These are phyloP conservation scores for Eremobia ochroleuca DNA, from an alignment of 2,888 invertebrate species.

Conservation along the genomic window DNA sequence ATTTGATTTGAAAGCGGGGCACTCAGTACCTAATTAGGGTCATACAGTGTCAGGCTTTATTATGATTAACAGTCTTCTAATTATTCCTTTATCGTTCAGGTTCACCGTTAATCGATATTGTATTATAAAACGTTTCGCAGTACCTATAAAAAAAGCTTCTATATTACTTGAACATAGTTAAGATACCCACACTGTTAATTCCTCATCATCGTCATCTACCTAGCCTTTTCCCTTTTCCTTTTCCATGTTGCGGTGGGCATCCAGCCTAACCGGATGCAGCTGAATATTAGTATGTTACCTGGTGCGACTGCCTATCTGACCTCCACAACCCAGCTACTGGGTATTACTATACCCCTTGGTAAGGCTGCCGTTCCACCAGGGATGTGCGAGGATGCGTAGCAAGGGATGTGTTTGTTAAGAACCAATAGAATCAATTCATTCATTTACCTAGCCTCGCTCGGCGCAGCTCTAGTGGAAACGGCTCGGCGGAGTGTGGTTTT, in stretches of 20 bases:
- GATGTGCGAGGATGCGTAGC: too few species aligned
- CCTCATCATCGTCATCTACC: not conserved
- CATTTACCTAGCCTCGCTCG: too few species aligned
- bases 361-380: too few species aligned
- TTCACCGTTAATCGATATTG: not conserved
- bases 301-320: not conserved
- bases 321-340: not conserved
- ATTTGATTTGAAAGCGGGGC: constrained; percentile 19
- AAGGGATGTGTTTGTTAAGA: too few species aligned
- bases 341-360: not conserved
- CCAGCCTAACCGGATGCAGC: not conserved
- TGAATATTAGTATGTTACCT: not conserved
- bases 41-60: constrained; percentile 2
- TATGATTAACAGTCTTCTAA: not conserved
- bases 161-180: not conserved
- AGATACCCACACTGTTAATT: not conserved
- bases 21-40: constrained; percentile 30
- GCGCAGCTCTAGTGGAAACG: too few species aligned
- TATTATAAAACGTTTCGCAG: not conserved
- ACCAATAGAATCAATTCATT: too few species aligned
- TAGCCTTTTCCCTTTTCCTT: not conserved
- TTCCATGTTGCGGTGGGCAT: not conserved
- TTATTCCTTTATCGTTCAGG: not conserved
- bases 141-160: not conserved
- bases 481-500: too few species aligned